phyloP scores from a whole-genome alignment of 2,888 invertebrate species.

The Mythimna lalbum region DNA sequence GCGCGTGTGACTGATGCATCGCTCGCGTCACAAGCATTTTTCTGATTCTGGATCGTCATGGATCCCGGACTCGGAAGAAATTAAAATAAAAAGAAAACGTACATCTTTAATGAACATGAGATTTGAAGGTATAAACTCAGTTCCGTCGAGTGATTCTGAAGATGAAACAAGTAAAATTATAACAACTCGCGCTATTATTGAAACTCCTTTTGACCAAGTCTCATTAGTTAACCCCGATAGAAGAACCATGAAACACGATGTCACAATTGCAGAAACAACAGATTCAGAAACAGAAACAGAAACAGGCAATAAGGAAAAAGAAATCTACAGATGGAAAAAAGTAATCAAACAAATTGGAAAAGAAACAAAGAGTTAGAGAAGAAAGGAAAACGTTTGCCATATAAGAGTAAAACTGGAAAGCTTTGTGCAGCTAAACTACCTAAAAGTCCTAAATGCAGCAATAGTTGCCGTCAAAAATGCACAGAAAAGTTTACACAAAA shows the following conservation, averaged over 20 bases:
- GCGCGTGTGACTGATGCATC: too few species aligned
- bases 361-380: conserved; percentile 25
- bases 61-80: conserved; percentile 35
- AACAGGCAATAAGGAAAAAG: conserved; percentile 22
- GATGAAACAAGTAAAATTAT: conserved; percentile 23
- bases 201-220: conserved; percentile 14
- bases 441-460: conserved; percentile 28
- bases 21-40: conserved; percentile 3
- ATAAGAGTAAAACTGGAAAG: conserved; percentile 36
- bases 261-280: conserved; percentile 14
- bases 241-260: too few species aligned
- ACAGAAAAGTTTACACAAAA: conserved; percentile 26
- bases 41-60: conserved; percentile 35
- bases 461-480: conserved; percentile 30
- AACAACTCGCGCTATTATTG: conserved; percentile 19
- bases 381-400: conserved; percentile 36
- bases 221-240: too few species aligned
- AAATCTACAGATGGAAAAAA: conserved; percentile 28
- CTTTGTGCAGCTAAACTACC: conserved; percentile 27
- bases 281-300: conserved; percentile 26
- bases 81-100: conserved; percentile 18
- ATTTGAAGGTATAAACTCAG: conserved; percentile 17
- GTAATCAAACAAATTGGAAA: conserved; percentile 27
- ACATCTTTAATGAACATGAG: neutral
- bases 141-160: conserved; percentile 19